Evolutionary conservation across 2,888 invertebrate genomes (phyloP).

Genomic region (Saturnia japonica): DNA sequence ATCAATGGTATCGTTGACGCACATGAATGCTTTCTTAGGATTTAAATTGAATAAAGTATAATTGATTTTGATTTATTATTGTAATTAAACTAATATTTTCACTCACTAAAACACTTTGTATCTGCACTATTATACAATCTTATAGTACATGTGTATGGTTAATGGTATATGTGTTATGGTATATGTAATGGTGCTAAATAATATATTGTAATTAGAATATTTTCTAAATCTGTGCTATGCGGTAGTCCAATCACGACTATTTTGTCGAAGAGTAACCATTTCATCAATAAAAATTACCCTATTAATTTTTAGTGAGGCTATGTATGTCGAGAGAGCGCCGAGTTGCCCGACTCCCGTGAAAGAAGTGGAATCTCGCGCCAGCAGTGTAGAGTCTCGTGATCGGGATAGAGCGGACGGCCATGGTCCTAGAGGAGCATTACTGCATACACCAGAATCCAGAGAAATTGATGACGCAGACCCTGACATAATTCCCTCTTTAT

Average conservation of each 20-base stretch:
- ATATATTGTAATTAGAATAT: too few species aligned
- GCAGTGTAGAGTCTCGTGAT: conserved; percentile 69
- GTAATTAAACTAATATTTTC: background rate
- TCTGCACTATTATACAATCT: too few species aligned
- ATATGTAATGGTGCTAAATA: too few species aligned
- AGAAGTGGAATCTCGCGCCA: conserved; percentile 81
- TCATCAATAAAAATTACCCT: too few species aligned
- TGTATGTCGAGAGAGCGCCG: conserved; percentile 68
- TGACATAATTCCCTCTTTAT: conserved; percentile 93
- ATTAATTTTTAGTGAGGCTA: conserved; percentile 59
- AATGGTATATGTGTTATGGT: too few species aligned
- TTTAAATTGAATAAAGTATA: background rate
- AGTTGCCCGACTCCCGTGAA: conserved; percentile 72
- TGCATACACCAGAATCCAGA: conserved; percentile 62
- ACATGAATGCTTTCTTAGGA: background rate
- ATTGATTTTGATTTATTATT: background rate
- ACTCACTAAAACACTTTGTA: too few species aligned
- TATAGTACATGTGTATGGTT: too few species aligned
- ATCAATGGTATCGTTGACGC: background rate
- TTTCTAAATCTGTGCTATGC: too few species aligned
- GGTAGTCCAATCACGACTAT: background rate
- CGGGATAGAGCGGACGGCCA: conserved; percentile 52
- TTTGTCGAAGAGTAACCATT: background rate
- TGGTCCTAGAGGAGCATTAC: conserved; percentile 65
- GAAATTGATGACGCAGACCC: conserved; percentile 89